These are phyloP conservation scores for Alviniconcha strummeri DNA, from an alignment of 2,888 invertebrate genomes.

Conservation along the genomic window DNA sequence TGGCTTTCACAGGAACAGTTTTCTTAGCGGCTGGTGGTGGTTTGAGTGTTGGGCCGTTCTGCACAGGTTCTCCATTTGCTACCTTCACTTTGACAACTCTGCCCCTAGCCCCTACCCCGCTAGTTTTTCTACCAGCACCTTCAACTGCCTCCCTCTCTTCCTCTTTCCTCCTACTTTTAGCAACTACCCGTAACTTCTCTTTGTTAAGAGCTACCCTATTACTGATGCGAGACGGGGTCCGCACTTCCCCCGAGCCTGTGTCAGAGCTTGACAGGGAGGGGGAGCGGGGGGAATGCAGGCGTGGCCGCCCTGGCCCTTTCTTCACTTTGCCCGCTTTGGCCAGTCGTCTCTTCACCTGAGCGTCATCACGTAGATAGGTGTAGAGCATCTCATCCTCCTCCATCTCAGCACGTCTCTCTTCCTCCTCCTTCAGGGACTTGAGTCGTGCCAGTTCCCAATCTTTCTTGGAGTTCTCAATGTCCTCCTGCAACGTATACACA, in stretches of 20 bases:
- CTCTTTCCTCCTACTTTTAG: neutral
- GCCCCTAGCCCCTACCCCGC: slow-evolving; percentile 4
- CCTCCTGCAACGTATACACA: slow-evolving; percentile 73
- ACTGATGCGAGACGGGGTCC: neutral
- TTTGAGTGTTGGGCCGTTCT: neutral
- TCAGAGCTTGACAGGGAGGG: slow-evolving; percentile 17
- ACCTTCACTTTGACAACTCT: neutral
- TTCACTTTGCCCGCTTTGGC: slow-evolving; percentile 33
- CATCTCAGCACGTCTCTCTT: slow-evolving; percentile 70
- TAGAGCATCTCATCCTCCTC: slow-evolving; percentile 79
- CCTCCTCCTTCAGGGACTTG: slow-evolving; percentile 75
- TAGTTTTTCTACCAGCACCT: neutral
- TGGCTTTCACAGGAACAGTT: slow-evolving; percentile 1
- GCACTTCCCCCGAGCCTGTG: neutral
- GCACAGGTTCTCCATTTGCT: neutral
- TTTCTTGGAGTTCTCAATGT: slow-evolving; percentile 82
- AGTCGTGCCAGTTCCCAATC: slow-evolving; percentile 90
- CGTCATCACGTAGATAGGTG: slow-evolving; percentile 86
- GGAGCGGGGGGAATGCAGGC: neutral
- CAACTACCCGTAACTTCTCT: neutral
- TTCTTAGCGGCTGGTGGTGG: neutral
- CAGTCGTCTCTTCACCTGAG: slow-evolving; percentile 82
- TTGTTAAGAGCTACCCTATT: neutral
- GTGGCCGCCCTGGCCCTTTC: slow-evolving; percentile 21
- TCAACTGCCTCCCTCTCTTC: neutral